phyloP scores from a whole-genome alignment of 2,797 vertebrate genomes.

The Scleropages formosus region DNA sequence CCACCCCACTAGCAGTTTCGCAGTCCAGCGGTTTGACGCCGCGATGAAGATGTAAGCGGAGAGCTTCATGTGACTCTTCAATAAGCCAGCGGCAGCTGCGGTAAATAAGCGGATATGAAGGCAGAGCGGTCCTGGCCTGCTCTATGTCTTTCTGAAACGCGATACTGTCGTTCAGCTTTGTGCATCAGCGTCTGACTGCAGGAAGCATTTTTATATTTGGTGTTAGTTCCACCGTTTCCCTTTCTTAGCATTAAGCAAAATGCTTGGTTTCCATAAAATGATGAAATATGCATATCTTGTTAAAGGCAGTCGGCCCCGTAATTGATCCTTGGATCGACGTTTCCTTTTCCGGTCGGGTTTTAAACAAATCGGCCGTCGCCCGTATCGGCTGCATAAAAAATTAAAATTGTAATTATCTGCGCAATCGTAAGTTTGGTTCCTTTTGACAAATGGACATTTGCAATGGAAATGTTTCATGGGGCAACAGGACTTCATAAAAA shows the following conservation, averaged over 20 bases:
- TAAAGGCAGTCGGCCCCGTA: background rate
- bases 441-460: slow-evolving; percentile 41
- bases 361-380: background rate
- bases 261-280: background rate
- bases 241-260: too few species aligned
- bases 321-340: slow-evolving; percentile 4
- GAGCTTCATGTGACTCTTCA: too few species aligned
- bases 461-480: slow-evolving; percentile 24
- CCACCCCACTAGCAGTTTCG: too few species aligned
- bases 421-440: background rate
- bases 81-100: too few species aligned
- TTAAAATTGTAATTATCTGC: background rate
- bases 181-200: too few species aligned
- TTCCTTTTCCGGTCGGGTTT: slow-evolving; percentile 9
- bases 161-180: too few species aligned
- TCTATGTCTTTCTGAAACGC: too few species aligned
- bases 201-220: background rate
- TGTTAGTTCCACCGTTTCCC: too few species aligned
- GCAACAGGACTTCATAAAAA: background rate
- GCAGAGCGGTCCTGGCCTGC: too few species aligned
- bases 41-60: too few species aligned
- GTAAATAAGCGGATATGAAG: too few species aligned
- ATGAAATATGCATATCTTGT: slow-evolving; percentile 13
- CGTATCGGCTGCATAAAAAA: background rate
- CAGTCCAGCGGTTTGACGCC: too few species aligned